Conservation (phyloP, 2,888 invertebrate genomes). For the Synergus japonicus region DNA sequence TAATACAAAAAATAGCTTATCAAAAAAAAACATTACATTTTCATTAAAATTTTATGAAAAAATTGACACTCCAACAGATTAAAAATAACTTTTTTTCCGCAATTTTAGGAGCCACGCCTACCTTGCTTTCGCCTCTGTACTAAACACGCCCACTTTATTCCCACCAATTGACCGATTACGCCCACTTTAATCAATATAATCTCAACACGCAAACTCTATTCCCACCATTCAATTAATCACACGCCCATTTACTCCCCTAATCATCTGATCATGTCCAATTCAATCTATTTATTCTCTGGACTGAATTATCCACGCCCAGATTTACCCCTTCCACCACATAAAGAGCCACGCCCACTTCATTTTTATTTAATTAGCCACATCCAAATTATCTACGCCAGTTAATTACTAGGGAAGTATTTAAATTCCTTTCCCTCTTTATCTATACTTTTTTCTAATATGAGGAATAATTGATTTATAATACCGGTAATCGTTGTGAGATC, state of each 20-base stretch:
- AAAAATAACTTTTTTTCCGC: too few species aligned
- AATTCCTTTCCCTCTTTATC: too few species aligned
- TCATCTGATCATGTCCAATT: neutral
- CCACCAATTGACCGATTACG: neutral
- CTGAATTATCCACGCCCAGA: neutral
- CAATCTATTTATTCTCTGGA: neutral
- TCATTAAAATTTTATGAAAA: neutral
- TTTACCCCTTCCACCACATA: neutral
- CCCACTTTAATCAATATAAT: neutral
- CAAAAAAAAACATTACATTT: neutral
- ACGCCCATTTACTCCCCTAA: too few species aligned
- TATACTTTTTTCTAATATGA: neutral
- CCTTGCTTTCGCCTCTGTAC: too few species aligned
- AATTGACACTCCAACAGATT: too few species aligned
- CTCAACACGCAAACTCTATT: too few species aligned
- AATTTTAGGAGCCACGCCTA: too few species aligned
- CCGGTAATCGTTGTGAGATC: neutral
- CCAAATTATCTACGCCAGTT: too few species aligned
- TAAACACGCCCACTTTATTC: neutral
- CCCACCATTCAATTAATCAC: too few species aligned
- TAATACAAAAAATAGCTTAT: neutral
- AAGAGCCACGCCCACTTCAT: neutral
- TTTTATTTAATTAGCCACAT: too few species aligned
- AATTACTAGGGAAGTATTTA: too few species aligned
- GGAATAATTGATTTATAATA: neutral